phyloP scores from a whole-genome alignment of 2,113 vertebrate genomes.

The Cavia aperea region DNA sequence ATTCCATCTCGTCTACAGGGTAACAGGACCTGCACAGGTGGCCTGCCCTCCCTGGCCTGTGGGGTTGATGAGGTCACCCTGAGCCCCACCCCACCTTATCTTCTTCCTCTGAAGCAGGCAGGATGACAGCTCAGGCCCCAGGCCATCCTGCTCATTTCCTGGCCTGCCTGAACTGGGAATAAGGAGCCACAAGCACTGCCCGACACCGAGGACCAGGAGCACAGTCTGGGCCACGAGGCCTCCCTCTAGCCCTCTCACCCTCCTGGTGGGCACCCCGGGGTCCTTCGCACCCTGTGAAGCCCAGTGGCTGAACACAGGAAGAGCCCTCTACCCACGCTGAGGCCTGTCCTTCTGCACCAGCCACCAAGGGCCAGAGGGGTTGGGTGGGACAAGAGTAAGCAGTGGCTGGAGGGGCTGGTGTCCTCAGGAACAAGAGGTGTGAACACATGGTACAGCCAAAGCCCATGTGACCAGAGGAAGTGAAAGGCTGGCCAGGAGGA shows the following conservation, averaged over 20 bases:
- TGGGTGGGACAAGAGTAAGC: neutral
- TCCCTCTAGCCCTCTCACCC: neutral
- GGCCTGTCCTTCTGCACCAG: neutral
- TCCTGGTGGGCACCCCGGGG: neutral
- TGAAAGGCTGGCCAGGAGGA: fast-evolving
- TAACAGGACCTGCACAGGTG: neutral
- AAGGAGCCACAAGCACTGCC: neutral
- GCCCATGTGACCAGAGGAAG: too few species aligned
- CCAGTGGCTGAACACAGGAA: neutral
- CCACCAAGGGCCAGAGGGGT: neutral
- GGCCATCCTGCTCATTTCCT: neutral
- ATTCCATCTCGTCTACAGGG: too few species aligned
- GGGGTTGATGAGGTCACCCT: neutral
- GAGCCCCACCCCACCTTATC: neutral
- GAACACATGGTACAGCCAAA: neutral
- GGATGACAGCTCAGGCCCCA: neutral
- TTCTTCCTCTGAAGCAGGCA: neutral
- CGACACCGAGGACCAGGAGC: neutral
- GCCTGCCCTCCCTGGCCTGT: neutral
- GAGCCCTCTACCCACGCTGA: neutral
- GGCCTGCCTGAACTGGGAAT: neutral
- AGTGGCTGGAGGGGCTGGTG: too few species aligned
- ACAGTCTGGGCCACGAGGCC: neutral
- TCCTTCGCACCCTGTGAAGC: fast-evolving
- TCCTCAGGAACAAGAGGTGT: neutral